These are phyloP conservation scores for Hirtodrosophila histrioides DNA, from an alignment of 2,888 invertebrate genomes.

Conservation along the genomic window DNA sequence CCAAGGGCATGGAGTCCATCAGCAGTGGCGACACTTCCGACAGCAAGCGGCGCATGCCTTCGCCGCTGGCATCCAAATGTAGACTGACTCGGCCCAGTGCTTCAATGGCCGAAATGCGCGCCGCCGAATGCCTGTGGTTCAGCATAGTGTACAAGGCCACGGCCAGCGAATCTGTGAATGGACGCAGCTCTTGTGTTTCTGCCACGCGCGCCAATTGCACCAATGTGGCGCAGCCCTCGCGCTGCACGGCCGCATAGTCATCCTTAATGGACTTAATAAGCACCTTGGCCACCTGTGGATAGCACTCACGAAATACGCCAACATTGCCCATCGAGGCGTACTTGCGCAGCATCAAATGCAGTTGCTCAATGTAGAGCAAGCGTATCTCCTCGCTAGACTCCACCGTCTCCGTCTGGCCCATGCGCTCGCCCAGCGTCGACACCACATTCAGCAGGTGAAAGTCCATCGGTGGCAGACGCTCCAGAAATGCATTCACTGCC, in stretches of 20 bases:
- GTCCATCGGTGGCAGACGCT: constrained; percentile 87
- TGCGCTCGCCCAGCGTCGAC: constrained; percentile 90
- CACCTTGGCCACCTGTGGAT: constrained; percentile 89
- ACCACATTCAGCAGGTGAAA: constrained; percentile 91
- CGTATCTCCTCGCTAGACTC: constrained; percentile 92
- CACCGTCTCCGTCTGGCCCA: constrained; percentile 90
- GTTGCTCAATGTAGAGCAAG: constrained; percentile 87
- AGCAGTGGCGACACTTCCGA: constrained; percentile 93
- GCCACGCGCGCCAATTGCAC: constrained; percentile 85
- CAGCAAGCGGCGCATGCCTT: constrained; percentile 89
- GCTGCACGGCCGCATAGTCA: constrained; percentile 92
- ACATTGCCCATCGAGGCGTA: constrained; percentile 86
- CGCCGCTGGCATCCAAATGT: constrained; percentile 88
- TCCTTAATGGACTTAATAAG: constrained; percentile 90
- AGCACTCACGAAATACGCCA: constrained; percentile 72
- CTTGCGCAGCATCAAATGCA: constrained; percentile 88
- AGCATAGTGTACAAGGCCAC: constrained; percentile 90
- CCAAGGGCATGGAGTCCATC: constrained; percentile 92
- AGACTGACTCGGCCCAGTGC: constrained; percentile 88
- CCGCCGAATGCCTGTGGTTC: constrained; percentile 92
- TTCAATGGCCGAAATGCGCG: constrained; percentile 90
- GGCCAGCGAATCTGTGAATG: constrained; percentile 89
- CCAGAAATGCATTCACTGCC: constrained; percentile 75
- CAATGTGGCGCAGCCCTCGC: constrained; percentile 90
- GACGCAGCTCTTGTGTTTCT: constrained; percentile 89